These are phyloP conservation scores for Drosophila neotestacea DNA, from an alignment of 2,888 invertebrate genomes.

Conservation along the genomic window DNA sequence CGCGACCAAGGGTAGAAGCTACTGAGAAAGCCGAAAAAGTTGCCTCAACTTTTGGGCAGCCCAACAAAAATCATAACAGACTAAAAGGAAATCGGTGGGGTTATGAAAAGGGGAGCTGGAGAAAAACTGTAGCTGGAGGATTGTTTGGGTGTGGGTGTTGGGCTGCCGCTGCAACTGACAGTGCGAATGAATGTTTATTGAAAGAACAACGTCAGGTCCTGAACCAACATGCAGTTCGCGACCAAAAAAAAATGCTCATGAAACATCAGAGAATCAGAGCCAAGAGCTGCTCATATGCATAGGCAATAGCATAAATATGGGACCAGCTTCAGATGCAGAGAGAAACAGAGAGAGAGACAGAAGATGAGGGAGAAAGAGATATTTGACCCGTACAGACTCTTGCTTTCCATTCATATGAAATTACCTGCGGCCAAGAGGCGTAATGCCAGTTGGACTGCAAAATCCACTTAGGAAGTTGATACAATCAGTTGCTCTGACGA, in stretches of 20 bases:
- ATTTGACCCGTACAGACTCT: conserved; percentile 57
- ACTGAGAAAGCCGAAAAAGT: conserved; percentile 38
- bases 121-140: conserved; percentile 3
- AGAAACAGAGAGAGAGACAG: neutral
- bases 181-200: conserved; percentile 63
- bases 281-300: conserved; percentile 54
- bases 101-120: neutral
- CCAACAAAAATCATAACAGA: conserved; percentile 57
- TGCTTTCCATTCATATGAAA: conserved; percentile 82
- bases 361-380: neutral
- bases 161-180: conserved; percentile 18
- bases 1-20: conserved; percentile 1
- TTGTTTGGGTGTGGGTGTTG: conserved; percentile 28
- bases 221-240: conserved; percentile 18
- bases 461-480: conserved; percentile 81
- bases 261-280: conserved; percentile 45
- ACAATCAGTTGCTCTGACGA: conserved; percentile 77
- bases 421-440: conserved; percentile 82
- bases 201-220: conserved; percentile 48
- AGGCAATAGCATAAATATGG: conserved; percentile 54
- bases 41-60: conserved; percentile 41
- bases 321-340: conserved; percentile 21
- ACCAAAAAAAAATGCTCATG: conserved; percentile 32
- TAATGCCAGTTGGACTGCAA: conserved; percentile 82
- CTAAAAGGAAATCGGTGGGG: conserved; percentile 6